Conservation (phyloP, 2,113 vertebrate species). For the Sterrhoptilus dennistouni region DNA sequence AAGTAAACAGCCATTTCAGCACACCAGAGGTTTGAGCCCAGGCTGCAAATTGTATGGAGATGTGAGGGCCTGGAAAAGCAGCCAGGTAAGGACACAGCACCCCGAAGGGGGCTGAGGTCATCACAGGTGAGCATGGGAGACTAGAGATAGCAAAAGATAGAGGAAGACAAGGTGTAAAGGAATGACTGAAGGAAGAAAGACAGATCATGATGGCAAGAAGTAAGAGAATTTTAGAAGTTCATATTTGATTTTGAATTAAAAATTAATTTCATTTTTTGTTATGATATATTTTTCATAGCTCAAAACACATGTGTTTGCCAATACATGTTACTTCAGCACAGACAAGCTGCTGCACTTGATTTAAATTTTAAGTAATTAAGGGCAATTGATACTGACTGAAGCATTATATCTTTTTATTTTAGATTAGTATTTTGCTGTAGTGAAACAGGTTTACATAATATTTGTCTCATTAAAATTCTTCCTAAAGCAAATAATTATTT, state of each 20-base stretch:
- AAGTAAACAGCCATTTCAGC: conserved; percentile 31
- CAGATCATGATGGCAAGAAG: not conserved
- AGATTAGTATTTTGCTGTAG: not conserved
- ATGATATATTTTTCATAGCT: not conserved
- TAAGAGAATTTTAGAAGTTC: not conserved
- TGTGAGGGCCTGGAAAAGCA: not conserved
- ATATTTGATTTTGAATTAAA: not conserved
- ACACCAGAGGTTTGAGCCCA: not conserved
- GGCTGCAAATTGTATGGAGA: not conserved
- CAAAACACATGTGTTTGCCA: not conserved
- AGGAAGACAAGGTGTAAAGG: not conserved
- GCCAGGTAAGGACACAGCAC: not conserved
- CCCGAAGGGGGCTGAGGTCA: not conserved
- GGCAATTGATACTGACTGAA: not conserved
- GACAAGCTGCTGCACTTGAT: not conserved
- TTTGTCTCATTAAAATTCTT: not conserved
- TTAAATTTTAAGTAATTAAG: not conserved
- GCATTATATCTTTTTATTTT: not conserved
- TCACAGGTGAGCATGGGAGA: not conserved
- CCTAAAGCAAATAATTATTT: not conserved
- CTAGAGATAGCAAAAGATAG: not conserved
- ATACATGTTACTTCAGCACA: not conserved
- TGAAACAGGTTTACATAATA: not conserved
- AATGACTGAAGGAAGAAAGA: not conserved
- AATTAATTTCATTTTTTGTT: not conserved